Conservation (phyloP, 2,113 vertebrate genomes). For the Isichthys henryi region DNA sequence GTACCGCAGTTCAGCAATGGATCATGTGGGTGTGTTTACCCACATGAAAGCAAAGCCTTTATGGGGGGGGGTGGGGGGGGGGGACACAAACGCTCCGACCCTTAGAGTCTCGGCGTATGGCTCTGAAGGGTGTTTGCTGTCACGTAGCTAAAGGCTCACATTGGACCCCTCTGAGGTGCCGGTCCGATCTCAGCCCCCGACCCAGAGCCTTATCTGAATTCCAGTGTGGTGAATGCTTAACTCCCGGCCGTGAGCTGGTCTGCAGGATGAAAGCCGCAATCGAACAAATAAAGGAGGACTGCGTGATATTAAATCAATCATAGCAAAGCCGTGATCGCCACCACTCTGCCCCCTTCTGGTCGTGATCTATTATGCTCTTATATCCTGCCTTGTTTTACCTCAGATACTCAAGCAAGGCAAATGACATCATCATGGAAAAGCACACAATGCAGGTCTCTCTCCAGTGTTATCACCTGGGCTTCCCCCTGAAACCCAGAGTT, state of each 20-base stretch:
- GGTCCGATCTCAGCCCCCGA: not conserved
- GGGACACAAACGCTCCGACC: not conserved
- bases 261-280: not conserved
- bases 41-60: not conserved
- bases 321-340: not conserved
- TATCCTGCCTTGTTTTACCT: constrained; percentile 7
- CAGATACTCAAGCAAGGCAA: not conserved
- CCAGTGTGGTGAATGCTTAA: not conserved
- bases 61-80: not conserved
- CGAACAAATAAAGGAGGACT: not conserved
- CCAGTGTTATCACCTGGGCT: not conserved
- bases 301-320: not conserved
- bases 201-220: not conserved
- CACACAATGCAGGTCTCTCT: not conserved
- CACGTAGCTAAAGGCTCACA: not conserved
- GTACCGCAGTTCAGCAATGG: not conserved
- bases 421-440: constrained; percentile 7
- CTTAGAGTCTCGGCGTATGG: not conserved
- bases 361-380: constrained; percentile 5
- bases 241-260: not conserved
- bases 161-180: not conserved
- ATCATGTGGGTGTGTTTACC: not conserved
- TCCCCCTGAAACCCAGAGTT: not conserved
- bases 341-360: constrained; percentile 5
- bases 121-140: not conserved